Percentiles rank a stretch among this genome's conserved stretches.
Conservation (phyloP, 2,797 vertebrate species). For the Lagorchestes hirsutus region DNA sequence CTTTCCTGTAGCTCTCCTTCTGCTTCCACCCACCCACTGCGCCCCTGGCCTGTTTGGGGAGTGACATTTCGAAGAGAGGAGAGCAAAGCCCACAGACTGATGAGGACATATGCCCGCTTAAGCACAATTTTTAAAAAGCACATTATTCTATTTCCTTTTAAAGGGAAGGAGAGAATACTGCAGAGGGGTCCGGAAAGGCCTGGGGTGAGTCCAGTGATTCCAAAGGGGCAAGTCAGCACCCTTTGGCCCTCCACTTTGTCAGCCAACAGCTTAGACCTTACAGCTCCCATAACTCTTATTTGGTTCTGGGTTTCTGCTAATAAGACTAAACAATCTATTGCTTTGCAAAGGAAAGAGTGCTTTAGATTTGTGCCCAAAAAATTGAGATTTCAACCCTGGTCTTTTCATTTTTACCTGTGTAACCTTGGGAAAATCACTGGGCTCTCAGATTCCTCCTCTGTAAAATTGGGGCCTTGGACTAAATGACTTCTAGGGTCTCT, state of each 20-base stretch:
- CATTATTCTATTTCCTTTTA: neutral
- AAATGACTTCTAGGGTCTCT: neutral
- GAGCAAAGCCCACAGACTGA: neutral
- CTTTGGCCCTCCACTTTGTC: neutral
- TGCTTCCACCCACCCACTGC: neutral
- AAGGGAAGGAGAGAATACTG: neutral
- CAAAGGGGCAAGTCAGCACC: neutral
- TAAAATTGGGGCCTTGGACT: neutral
- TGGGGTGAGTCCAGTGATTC: neutral
- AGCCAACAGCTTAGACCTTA: neutral
- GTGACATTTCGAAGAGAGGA: neutral
- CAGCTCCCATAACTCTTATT: neutral
- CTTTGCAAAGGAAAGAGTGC: neutral
- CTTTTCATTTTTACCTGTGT: neutral
- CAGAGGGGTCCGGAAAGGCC: neutral
- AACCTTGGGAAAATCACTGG: neutral
- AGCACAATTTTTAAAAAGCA: neutral
- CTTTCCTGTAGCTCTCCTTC: neutral
- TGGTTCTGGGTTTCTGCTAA: constrained; percentile 46
- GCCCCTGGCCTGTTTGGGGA: neutral
- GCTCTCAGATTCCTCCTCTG: neutral
- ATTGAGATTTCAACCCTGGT: neutral
- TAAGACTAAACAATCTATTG: neutral
- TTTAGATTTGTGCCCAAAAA: neutral
- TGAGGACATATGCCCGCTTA: neutral